These are phyloP conservation scores for Heterotilapia buettikoferi DNA, from an alignment of 2,113 vertebrate species.

Conservation along the genomic window DNA sequence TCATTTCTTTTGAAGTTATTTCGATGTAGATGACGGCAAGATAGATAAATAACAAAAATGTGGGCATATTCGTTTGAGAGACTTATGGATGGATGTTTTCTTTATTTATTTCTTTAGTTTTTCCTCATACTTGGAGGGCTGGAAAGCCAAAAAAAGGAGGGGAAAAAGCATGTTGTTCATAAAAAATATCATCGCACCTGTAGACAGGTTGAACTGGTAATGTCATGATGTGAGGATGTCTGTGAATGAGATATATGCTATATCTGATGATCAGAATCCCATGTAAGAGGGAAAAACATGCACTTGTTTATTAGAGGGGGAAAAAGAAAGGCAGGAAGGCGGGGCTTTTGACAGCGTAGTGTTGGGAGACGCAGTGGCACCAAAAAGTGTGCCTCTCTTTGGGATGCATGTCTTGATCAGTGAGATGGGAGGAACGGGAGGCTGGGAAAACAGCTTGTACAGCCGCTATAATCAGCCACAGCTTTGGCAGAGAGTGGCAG, in stretches of 20 bases:
- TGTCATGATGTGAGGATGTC: not conserved
- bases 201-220: conserved; percentile 1
- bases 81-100: not conserved
- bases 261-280: not conserved
- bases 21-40: not conserved
- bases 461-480: conserved; percentile 40
- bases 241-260: not conserved
- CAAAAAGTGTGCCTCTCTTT: conserved; percentile 7
- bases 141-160: not conserved
- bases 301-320: not conserved
- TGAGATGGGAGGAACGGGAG: conserved; percentile 45
- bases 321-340: not conserved
- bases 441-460: conserved; percentile 59
- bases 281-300: not conserved
- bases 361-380: not conserved
- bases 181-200: not conserved
- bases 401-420: conserved; percentile 56
- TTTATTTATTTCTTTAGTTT: not conserved
- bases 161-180: not conserved
- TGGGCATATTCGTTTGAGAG: not conserved
- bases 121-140: not conserved
- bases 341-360: not conserved
- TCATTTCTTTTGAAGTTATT: conserved; percentile 4
- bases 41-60: not conserved
- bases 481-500: conserved; percentile 52